Evolutionary conservation across 2,888 invertebrate genomes (phyloP).

Genomic region (Prosopocoilus inquinatus): DNA sequence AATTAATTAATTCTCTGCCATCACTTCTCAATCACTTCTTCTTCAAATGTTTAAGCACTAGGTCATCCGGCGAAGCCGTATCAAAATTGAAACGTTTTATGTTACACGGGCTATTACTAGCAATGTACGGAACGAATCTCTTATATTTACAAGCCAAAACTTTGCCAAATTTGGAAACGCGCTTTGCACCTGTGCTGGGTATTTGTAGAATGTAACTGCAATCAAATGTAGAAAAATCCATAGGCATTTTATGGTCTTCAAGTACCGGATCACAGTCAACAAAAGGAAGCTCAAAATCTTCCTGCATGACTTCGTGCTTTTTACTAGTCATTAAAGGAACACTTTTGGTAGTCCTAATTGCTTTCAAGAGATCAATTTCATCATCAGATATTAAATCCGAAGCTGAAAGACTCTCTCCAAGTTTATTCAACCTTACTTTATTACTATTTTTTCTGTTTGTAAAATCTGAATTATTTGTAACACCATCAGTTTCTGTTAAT

Average conservation of each 20-base stretch:
- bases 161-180: slow-evolving; percentile 54
- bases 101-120: slow-evolving; percentile 1
- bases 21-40: not conserved
- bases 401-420: no score
- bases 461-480: no score
- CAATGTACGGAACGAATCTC: slow-evolving; percentile 19
- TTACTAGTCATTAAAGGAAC: slow-evolving; percentile 25
- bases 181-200: slow-evolving; percentile 32
- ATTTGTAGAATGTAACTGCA: slow-evolving; percentile 23
- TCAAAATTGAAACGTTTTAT: slow-evolving; percentile 55
- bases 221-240: slow-evolving; percentile 37
- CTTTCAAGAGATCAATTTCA: slow-evolving; percentile 50
- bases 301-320: slow-evolving; percentile 16
- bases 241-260: slow-evolving; percentile 18
- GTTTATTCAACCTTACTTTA: not conserved
- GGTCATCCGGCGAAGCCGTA: slow-evolving; percentile 61
- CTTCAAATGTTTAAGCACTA: slow-evolving; percentile 38
- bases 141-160: slow-evolving; percentile 36
- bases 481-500: not conserved
- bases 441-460: not conserved
- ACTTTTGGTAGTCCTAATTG: slow-evolving; percentile 39
- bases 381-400: not conserved
- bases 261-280: slow-evolving; percentile 41
- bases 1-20: no score
- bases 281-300: slow-evolving; percentile 45